Evolutionary conservation across 2,113 vertebrate species (phyloP).

Genomic region (Oreamnos americanus): DNA sequence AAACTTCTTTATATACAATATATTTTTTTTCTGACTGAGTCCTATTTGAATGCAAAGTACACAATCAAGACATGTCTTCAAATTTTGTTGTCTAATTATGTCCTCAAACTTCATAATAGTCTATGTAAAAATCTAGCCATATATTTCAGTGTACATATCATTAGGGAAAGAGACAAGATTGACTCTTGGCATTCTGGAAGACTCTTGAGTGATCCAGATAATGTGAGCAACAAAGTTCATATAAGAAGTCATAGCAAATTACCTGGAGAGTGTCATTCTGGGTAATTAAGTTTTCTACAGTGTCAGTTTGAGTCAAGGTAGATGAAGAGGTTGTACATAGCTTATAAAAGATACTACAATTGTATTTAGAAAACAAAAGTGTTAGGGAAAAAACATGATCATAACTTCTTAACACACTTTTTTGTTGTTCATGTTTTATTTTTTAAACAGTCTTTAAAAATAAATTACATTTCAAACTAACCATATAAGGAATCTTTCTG

Average conservation of each 20-base stretch:
- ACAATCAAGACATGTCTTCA: not conserved
- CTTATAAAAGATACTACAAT: not conserved
- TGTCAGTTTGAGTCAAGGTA: not conserved
- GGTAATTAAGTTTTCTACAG: not conserved
- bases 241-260: not conserved
- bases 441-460: not conserved
- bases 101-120: not conserved
- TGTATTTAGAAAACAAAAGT: not conserved
- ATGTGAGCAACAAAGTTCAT: not conserved
- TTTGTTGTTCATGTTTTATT: not conserved
- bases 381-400: not conserved
- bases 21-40: not conserved
- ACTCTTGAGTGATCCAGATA: not conserved
- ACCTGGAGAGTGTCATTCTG: not conserved
- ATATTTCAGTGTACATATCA: not conserved
- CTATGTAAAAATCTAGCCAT: not conserved
- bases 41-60: not conserved
- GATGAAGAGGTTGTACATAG: not conserved
- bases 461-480: not conserved
- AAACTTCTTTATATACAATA: not conserved
- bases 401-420: not conserved
- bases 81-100: not conserved
- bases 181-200: not conserved
- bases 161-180: not conserved
- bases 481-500: not conserved